Base-by-base conservation (phyloP, 2,113 vertebrate species). In the Lathamus discolor region DNA sequence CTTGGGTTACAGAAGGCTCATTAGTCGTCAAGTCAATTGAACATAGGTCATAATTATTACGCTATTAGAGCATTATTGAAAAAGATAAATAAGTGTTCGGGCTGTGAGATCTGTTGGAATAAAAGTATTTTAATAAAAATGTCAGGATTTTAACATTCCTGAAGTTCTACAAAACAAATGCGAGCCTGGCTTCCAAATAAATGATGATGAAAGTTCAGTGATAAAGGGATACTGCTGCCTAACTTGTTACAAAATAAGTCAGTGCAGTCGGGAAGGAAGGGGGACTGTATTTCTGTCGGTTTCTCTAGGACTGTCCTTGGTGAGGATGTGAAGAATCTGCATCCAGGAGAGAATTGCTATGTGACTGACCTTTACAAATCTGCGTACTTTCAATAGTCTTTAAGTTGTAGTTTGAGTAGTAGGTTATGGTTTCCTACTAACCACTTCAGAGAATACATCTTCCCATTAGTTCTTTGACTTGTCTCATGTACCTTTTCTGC, bases 1-100 rank as follows among this genome's bases (percentile, higher is more conserved):
- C 92, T 96, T 94, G 86, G 77, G 83, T 96, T 96, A 79, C 86
- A 92, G 95, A 93, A 94, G 79, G 86, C 77, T 95, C 76, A 86
- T 97, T 93, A 96, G 92, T 93, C 13, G 41, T 82, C 83, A 89
- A 92, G 88, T 94, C 86, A 93, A 66, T 94, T 95, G 92, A 95
- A 97, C 90, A 73, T 84, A 92, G 92, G 88, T 96, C 96, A 86
- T 94, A 93, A 93, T 97, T 96, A 95, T 92, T 93, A 81, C 57
- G 29, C 66, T 93, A 84, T 92, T 94, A 92, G 64, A 83, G 52
- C 5, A 0, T 95, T 94, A 80, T 78, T 96, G 86, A 81, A 88
- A 95, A 93, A 95, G 90, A 93, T 93, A 96, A 96, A 92, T 96
- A 97, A 95, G 64, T 25, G 37, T 86, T 83, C 69, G 44, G 76